phyloP scores from a whole-genome alignment of 2,113 vertebrate species.

The Meles meles region DNA sequence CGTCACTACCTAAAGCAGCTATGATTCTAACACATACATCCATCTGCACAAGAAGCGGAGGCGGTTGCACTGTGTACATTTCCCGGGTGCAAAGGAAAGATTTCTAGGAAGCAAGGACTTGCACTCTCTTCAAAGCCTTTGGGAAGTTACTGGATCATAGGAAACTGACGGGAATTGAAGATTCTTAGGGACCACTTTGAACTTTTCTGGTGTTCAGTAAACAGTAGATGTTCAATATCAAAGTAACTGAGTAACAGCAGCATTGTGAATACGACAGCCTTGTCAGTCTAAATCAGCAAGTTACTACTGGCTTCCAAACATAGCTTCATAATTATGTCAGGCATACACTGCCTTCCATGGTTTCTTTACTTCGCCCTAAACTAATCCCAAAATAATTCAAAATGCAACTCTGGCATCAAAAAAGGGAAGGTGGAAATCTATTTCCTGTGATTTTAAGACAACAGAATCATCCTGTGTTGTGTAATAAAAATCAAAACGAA shows the following conservation, averaged over 20 bases:
- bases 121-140: background rate
- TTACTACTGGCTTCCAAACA: background rate
- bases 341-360: background rate
- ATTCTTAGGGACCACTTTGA: background rate
- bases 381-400: background rate
- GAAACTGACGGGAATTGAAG: background rate
- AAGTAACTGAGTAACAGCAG: background rate
- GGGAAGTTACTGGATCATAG: background rate
- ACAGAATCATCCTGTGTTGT: background rate
- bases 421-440: background rate
- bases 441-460: conserved; percentile 18
- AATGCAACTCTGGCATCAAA: background rate
- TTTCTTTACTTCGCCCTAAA: background rate
- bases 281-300: background rate
- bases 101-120: background rate
- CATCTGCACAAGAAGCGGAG: background rate
- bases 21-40: background rate
- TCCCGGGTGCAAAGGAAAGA: background rate
- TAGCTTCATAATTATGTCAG: background rate
- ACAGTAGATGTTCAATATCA: background rate
- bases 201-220: background rate
- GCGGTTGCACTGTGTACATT: background rate
- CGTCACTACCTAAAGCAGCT: background rate
- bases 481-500: conserved; percentile 57
- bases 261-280: background rate